Evolutionary conservation across 92 coral and sea anemone species (phyloP).

Genomic region (Epizoanthus ramosus): DNA sequence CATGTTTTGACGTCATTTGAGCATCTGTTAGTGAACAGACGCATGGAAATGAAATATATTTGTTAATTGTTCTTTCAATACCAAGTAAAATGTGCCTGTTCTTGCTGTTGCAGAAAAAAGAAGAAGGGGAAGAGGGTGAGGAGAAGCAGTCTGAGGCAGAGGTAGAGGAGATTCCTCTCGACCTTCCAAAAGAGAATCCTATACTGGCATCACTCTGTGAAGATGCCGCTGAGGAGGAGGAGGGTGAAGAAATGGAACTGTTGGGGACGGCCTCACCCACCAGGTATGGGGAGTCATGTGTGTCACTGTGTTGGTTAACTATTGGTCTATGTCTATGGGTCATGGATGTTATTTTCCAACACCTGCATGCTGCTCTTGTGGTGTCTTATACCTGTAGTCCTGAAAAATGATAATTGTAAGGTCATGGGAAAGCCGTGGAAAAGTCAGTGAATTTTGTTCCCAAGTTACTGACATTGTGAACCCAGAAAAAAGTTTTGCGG

Average conservation of each 20-base stretch:
- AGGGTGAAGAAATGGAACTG: constrained; percentile 92
- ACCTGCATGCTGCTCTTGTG: too few species aligned
- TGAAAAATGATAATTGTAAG: too few species aligned
- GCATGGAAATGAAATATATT: too few species aligned
- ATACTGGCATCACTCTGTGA: constrained; percentile 85
- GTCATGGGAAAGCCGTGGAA: too few species aligned
- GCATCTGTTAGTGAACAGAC: too few species aligned
- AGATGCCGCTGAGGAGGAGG: constrained; percentile 88
- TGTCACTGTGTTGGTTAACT: too few species aligned
- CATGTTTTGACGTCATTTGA: not conserved
- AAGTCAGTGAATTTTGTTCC: too few species aligned
- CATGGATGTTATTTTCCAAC: too few species aligned
- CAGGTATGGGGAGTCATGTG: constrained; percentile 1
- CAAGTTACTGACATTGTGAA: too few species aligned
- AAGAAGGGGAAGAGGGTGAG: constrained; percentile 82
- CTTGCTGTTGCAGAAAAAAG: constrained; percentile 61
- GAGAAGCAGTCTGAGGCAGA: constrained; percentile 59
- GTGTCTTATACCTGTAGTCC: too few species aligned
- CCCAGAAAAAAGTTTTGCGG: too few species aligned
- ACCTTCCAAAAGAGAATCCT: constrained; percentile 86
- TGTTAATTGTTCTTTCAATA: not conserved
- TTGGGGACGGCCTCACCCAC: constrained; percentile 71
- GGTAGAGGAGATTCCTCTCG: constrained; percentile 63
- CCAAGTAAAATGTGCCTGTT: not conserved
- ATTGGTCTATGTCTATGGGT: too few species aligned